These are phyloP conservation scores for Scomber colias DNA, from an alignment of 2,113 vertebrate genomes.

Conservation along the genomic window DNA sequence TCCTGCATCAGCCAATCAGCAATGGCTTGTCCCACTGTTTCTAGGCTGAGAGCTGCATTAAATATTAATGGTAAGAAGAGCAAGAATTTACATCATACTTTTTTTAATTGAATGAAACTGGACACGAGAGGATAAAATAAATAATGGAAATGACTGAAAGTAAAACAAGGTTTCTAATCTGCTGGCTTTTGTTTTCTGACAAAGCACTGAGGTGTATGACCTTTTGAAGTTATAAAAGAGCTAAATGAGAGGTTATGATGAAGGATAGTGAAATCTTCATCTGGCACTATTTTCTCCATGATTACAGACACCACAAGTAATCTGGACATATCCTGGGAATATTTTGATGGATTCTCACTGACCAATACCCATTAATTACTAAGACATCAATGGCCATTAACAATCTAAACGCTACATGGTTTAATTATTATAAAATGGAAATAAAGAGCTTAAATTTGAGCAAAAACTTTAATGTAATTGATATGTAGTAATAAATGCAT, in stretches of 20 bases:
- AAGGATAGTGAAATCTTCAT: background rate
- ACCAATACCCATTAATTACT: too few relatives aligned
- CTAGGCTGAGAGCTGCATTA: constrained; percentile 70
- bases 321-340: background rate
- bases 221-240: constrained; percentile 1
- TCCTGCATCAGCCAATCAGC: constrained; percentile 65
- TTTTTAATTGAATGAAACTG: constrained; percentile 38
- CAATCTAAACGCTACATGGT: too few relatives aligned
- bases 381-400: too few relatives aligned
- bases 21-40: constrained; percentile 63
- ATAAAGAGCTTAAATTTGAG: too few relatives aligned
- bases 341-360: too few relatives aligned
- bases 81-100: constrained; percentile 52
- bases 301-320: background rate
- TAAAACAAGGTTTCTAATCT: background rate
- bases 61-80: constrained; percentile 73
- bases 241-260: background rate
- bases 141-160: constrained; percentile 18
- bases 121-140: constrained; percentile 9
- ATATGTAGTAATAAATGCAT: too few relatives aligned
- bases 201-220: background rate
- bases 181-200: constrained; percentile 20
- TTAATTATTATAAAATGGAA: too few relatives aligned
- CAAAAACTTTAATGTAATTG: too few relatives aligned
- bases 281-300: background rate